Conservation (phyloP, 2,888 invertebrate species). For the Siphlonurus alternatus region DNA sequence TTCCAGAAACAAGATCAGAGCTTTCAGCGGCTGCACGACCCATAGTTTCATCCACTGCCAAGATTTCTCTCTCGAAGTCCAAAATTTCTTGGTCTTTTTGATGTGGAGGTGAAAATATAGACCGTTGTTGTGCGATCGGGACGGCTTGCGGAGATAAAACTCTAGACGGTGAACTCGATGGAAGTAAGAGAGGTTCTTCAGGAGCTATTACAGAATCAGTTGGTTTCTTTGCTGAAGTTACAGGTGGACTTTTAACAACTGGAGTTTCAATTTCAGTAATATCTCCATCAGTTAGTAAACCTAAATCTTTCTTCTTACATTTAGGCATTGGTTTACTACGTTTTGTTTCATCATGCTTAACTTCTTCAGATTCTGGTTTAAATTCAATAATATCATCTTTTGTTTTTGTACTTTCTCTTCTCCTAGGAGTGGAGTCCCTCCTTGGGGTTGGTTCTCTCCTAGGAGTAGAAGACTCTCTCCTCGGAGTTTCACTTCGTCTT, state of each 20-base stretch:
- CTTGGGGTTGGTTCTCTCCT: not conserved
- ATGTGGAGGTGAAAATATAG: constrained; percentile 53
- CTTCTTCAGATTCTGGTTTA: not conserved
- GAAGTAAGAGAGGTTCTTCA: constrained; percentile 3
- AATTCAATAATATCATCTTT: not conserved
- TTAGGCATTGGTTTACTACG: constrained; percentile 32
- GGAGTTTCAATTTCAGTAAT: constrained; percentile 17
- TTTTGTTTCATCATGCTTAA: not conserved
- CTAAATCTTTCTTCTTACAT: constrained; percentile 20
- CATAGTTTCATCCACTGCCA: constrained; percentile 38
- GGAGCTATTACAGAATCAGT: not conserved
- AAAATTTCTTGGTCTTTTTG: constrained; percentile 39
- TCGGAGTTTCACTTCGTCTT: not conserved
- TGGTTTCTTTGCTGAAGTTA: too few relatives aligned
- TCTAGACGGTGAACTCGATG: constrained; percentile 3
- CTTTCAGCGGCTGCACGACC: not conserved
- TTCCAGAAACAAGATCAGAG: not conserved
- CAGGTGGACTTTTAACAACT: too few relatives aligned
- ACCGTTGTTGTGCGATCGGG: constrained; percentile 24
- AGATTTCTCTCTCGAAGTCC: constrained; percentile 36
- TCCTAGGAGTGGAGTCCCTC: not conserved
- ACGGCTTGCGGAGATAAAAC: constrained; percentile 4
- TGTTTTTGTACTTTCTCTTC: not conserved
- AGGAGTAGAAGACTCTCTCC: not conserved
- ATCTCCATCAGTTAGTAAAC: constrained; percentile 15